Percentiles rank a stretch among this genome's conserved stretches.
phyloP scores from a whole-genome alignment of 1,140 invertebrate species.

The Ceratina australensis region DNA sequence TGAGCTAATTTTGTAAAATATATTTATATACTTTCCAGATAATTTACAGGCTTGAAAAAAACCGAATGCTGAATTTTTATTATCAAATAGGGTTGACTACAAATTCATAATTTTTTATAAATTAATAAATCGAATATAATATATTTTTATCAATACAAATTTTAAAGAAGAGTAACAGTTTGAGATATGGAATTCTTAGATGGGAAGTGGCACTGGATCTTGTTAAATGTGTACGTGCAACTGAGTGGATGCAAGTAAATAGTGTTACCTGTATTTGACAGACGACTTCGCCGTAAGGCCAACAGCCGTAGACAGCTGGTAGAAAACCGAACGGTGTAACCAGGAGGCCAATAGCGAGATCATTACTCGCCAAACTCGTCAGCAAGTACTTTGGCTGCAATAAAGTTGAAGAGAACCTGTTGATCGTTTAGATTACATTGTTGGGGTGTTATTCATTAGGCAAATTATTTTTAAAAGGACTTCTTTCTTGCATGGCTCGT shows the following conservation, averaged over 20 bases:
- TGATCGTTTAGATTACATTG: constrained; percentile 54
- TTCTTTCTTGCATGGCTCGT: background rate
- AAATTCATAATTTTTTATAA: no score
- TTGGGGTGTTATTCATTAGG: constrained; percentile 8
- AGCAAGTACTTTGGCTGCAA: constrained; percentile 90
- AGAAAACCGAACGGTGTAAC: constrained; percentile 90
- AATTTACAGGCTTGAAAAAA: no score
- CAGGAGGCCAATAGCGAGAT: constrained; percentile 89
- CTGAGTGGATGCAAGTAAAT: background rate
- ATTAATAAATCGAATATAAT: no score
- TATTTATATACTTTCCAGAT: no score
- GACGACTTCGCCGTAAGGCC: constrained; percentile 93
- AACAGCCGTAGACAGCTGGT: constrained; percentile 90
- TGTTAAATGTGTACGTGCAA: background rate
- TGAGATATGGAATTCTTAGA: no score
- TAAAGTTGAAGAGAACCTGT: constrained; percentile 67
- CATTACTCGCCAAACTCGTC: constrained; percentile 90
- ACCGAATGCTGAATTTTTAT: no score
- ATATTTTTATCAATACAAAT: no score
- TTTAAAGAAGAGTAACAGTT: no score
- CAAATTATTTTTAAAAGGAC: background rate
- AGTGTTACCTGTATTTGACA: constrained; percentile 91
- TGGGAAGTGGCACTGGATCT: background rate
- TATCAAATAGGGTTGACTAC: no score
- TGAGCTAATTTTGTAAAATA: no score